phyloP scores from a whole-genome alignment of 2,888 invertebrate species.

The Embidobia sp. region DNA sequence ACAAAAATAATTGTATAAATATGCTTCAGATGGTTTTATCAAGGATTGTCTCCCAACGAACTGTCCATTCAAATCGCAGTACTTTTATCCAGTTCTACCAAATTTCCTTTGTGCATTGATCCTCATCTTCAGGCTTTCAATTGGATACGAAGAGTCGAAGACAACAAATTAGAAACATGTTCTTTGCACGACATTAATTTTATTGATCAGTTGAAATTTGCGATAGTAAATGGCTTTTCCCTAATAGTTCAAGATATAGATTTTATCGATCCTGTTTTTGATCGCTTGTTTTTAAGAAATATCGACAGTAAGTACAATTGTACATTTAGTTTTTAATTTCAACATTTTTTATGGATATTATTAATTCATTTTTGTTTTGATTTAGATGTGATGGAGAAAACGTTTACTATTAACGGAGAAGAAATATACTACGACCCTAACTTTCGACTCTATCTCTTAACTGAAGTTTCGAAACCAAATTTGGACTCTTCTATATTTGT shows the following conservation, averaged over 20 bases:
- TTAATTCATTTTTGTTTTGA: too few relatives aligned
- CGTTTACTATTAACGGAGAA: slow-evolving; percentile 90
- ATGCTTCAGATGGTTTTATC: slow-evolving; percentile 89
- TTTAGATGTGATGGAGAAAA: neutral
- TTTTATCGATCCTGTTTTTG: slow-evolving; percentile 94
- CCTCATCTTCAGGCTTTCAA: slow-evolving; percentile 95
- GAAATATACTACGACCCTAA: slow-evolving; percentile 93
- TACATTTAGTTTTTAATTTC: too few relatives aligned
- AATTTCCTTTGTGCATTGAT: slow-evolving; percentile 95
- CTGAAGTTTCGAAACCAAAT: neutral
- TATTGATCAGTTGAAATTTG: slow-evolving; percentile 92
- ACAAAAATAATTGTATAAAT: neutral
- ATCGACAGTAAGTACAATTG: slow-evolving; percentile 84
- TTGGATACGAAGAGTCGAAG: slow-evolving; percentile 94
- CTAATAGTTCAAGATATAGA: slow-evolving; percentile 95
- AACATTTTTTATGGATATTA: too few relatives aligned
- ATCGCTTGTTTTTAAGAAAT: slow-evolving; percentile 93
- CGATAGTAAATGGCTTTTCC: slow-evolving; percentile 93
- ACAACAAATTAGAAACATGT: slow-evolving; percentile 89
- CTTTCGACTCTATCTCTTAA: slow-evolving; percentile 30
- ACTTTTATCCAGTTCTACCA: slow-evolving; percentile 89
- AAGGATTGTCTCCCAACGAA: slow-evolving; percentile 94
- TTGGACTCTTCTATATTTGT: slow-evolving; percentile 11
- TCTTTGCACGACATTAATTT: slow-evolving; percentile 94
- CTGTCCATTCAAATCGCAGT: slow-evolving; percentile 96